Evolutionary conservation across 2,888 invertebrate genomes (phyloP).

Genomic region (Aspidiotus rigidus): DNA sequence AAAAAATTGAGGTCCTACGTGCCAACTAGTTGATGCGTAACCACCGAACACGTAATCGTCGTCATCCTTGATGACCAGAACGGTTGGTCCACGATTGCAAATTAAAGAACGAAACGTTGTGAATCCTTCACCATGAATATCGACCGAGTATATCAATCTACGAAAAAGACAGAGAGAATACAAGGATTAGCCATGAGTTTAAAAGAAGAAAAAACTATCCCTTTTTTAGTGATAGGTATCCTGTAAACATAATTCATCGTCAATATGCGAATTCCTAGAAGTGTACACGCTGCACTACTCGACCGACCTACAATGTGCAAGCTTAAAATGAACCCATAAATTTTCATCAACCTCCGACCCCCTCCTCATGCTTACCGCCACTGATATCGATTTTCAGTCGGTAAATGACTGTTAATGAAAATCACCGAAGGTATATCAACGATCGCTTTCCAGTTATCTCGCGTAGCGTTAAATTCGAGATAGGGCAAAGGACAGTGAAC

Average conservation of each 20-base stretch:
- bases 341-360: too few species aligned
- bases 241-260: too few species aligned
- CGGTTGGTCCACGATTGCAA: slow-evolving; percentile 67
- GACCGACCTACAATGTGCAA: too few species aligned
- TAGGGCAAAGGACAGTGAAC: slow-evolving; percentile 23
- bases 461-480: slow-evolving; percentile 12
- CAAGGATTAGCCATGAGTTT: not conserved
- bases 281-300: too few species aligned
- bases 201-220: not conserved
- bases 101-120: slow-evolving; percentile 61
- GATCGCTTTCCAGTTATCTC: slow-evolving; percentile 32
- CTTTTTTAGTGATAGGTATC: too few species aligned
- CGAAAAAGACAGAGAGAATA: not conserved
- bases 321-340: too few species aligned
- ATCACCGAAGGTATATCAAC: slow-evolving; percentile 35
- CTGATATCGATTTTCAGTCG: slow-evolving; percentile 60
- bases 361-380: slow-evolving; percentile 52
- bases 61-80: slow-evolving; percentile 73
- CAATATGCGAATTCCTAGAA: too few species aligned
- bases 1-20: slow-evolving; percentile 62
- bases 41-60: slow-evolving; percentile 81
- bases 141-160: slow-evolving; percentile 68
- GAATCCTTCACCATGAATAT: slow-evolving; percentile 83
- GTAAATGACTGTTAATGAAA: slow-evolving; percentile 48
- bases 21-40: slow-evolving; percentile 72